phyloP scores from a whole-genome alignment of 2,113 vertebrate genomes.

The Miniopterus natalensis region DNA sequence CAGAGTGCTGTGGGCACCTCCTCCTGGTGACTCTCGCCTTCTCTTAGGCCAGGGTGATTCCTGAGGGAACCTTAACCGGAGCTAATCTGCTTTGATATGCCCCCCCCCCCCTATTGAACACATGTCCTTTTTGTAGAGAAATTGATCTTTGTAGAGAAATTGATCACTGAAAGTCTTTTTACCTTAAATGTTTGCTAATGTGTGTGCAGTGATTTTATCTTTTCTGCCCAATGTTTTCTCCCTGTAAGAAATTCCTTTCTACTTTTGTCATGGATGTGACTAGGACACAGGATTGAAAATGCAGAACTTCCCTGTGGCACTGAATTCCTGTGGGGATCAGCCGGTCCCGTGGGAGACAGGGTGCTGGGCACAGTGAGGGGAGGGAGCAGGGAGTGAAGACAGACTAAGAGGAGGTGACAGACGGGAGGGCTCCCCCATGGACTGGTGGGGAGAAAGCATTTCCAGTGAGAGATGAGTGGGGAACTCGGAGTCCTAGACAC shows the following conservation, averaged over 20 bases:
- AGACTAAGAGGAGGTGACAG: not conserved
- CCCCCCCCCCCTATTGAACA: not conserved
- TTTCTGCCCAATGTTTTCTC: not conserved
- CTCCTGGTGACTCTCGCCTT: not conserved
- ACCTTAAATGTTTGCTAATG: not conserved
- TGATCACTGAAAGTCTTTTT: not conserved
- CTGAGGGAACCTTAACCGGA: not conserved
- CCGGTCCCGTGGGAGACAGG: not conserved
- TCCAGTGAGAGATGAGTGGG: not conserved
- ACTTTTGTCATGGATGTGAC: not conserved
- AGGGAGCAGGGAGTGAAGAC: not conserved
- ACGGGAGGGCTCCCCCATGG: not conserved
- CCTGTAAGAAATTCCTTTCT: not conserved
- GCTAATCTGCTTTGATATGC: too few species aligned
- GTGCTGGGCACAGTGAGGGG: not conserved
- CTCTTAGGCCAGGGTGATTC: not conserved
- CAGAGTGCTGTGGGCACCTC: not conserved
- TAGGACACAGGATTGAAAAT: not conserved
- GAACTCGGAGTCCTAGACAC: not conserved
- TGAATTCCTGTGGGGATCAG: fast-evolving
- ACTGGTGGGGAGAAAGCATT: not conserved
- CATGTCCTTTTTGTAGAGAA: not conserved
- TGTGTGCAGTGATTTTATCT: not conserved
- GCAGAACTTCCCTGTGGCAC: not conserved
- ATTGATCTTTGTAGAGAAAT: not conserved